Evolutionary conservation across 1,140 invertebrate species (phyloP).

Genomic region (Pseudomyrmex concolor): DNA sequence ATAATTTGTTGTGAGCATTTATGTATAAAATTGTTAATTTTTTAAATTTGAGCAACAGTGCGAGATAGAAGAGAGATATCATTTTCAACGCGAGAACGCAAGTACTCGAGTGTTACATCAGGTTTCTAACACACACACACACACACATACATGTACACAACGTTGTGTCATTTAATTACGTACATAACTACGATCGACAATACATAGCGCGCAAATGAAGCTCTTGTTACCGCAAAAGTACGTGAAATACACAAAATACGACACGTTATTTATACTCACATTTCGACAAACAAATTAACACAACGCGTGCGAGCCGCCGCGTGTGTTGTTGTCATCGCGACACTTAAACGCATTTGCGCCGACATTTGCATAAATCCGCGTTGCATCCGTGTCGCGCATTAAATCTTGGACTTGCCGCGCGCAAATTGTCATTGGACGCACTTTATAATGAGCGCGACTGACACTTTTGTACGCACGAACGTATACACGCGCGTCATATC

Average conservation of each 20-base stretch:
- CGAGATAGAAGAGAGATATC: no score
- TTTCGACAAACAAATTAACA: constrained; percentile 14
- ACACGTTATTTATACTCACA: not conserved
- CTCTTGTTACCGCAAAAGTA: no score
- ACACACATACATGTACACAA: no score
- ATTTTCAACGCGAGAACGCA: no score
- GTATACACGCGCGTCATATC: not conserved
- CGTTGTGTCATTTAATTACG: no score
- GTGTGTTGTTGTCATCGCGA: constrained; percentile 16
- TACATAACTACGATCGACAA: no score
- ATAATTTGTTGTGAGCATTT: no score
- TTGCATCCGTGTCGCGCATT: constrained; percentile 1
- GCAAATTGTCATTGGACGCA: not conserved
- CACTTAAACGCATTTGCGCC: constrained; percentile 22
- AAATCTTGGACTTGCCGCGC: not conserved
- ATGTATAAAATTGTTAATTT: no score
- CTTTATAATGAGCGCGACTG: not conserved
- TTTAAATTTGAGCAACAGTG: no score
- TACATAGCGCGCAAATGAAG: no score
- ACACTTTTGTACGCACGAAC: constrained; percentile 4
- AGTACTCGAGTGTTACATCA: no score
- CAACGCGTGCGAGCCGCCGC: not conserved
- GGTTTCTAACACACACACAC: no score
- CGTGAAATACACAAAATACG: not conserved
- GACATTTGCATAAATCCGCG: constrained; percentile 56